Base-by-base conservation (phyloP, 2,797 vertebrate species). In the Chiroxiphia lanceolata region DNA sequence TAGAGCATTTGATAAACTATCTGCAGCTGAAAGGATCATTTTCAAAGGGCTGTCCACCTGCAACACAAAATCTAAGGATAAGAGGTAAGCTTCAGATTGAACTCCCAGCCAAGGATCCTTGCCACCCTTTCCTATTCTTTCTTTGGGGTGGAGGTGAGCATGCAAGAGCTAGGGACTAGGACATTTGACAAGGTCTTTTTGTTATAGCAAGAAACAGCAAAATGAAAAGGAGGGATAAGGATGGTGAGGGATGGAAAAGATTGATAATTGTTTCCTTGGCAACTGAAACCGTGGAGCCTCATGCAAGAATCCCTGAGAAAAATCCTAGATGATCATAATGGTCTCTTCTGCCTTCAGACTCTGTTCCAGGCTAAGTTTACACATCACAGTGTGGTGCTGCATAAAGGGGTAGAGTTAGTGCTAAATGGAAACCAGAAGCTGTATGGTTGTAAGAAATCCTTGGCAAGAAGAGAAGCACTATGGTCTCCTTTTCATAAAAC, bases 191-290 rank as follows among this genome's bases (percentile, higher is more conserved):
- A 45, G 85, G 31, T 70, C 59, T 78, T 94, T 93, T 78, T 76
- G 36, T 16, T 83, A 38, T 44, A 84, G 61, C 67, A 71, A 87
- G 74, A 82, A 85, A 82, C 74, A 53, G 90, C 68, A 94, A 93
- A 94, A 90, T 53, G 80, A 70, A 70, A 91, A 94, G 84, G 69
- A 83, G 45, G 87, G 51, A 64, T 71, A 86, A 26, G 86, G 67
- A 71, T 88, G 34, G 50, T 3, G 29, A 95, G 51, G 88, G 72
- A 93, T 87, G 83, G 60, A 79, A 95, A 95, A 94, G 88, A 94
- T 88, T 93, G 81, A 94, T 83, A 94, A 86, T 74, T 79, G 94
- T 96, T 94, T 95, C 96, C 96, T 93, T 95, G 95, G 94, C 91
- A 97, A 96, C 94, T n/a, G 70, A 91, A 91, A 85, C 76, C 3